These are phyloP conservation scores for Teinopalpus imperialis DNA, from an alignment of 2,888 invertebrate species.

Conservation along the genomic window DNA sequence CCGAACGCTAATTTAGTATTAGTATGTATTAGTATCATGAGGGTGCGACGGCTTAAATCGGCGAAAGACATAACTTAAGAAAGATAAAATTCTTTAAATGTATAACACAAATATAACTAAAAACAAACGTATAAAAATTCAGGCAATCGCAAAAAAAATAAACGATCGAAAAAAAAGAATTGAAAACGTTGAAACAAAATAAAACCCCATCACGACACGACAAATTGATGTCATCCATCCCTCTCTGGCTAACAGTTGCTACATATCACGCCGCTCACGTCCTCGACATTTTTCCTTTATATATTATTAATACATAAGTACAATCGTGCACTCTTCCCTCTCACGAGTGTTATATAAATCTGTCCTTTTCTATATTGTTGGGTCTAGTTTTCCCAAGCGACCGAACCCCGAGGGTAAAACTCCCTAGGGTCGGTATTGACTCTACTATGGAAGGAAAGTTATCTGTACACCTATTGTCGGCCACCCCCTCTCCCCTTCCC, in stretches of 20 bases:
- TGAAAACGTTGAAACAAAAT: constrained; percentile 74
- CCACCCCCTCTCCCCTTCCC: constrained; percentile 51
- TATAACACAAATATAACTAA: too few relatives aligned
- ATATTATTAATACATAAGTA: constrained; percentile 82
- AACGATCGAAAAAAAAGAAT: constrained; percentile 45
- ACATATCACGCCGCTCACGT: constrained; percentile 79
- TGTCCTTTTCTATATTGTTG: constrained; percentile 80
- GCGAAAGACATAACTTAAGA: too few relatives aligned
- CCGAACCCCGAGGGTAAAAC: constrained; percentile 79
- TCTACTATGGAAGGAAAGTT: constrained; percentile 81
- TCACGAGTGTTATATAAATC: constrained; percentile 46
- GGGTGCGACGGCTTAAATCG: too few relatives aligned
- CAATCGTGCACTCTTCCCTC: constrained; percentile 65
- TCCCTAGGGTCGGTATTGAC: constrained; percentile 82
- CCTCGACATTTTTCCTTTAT: constrained; percentile 81
- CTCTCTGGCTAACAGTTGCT: constrained; percentile 78
- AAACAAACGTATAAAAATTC: not conserved
- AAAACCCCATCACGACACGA: constrained; percentile 81
- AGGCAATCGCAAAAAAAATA: constrained; percentile 24
- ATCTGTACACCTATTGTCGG: constrained; percentile 81
- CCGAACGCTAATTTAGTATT: constrained; percentile 74
- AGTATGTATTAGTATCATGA: too few relatives aligned
- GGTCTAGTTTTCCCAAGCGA: constrained; percentile 82
- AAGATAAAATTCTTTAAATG: too few relatives aligned
- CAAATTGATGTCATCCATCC: constrained; percentile 81